Percentiles rank a stretch among this genome's conserved stretches.
Evolutionary conservation across 2,113 vertebrate genomes (phyloP).

Genomic region (Pitta sordida): DNA sequence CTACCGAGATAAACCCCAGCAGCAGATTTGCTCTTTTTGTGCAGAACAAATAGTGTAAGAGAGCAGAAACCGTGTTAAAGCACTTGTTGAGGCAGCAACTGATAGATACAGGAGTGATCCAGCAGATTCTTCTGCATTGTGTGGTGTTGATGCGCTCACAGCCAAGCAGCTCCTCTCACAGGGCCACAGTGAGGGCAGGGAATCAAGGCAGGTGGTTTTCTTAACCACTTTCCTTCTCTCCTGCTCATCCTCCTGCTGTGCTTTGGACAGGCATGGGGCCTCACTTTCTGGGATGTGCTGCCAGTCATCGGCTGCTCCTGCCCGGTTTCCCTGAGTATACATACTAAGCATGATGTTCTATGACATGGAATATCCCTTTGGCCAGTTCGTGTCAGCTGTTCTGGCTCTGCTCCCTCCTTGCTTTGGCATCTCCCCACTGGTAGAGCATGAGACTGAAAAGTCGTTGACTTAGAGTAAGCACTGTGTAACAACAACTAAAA

Average conservation of each 20-base stretch:
- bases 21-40: conserved; percentile 8
- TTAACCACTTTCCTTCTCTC: background rate
- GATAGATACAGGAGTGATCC: background rate
- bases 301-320: background rate
- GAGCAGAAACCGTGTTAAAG: background rate
- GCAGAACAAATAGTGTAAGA: background rate
- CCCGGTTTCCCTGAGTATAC: background rate
- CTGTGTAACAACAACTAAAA: background rate
- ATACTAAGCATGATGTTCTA: background rate
- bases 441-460: background rate
- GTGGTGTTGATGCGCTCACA: background rate
- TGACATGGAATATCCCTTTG: background rate
- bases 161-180: background rate
- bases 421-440: background rate
- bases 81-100: background rate
- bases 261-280: background rate
- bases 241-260: background rate
- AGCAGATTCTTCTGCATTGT: background rate
- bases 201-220: background rate
- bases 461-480: background rate
- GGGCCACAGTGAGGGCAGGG: background rate
- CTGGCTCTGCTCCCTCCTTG: too few relatives aligned
- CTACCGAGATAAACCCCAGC: background rate
- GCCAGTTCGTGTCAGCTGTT: background rate
- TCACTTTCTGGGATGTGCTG: fast-evolving